phyloP scores from a whole-genome alignment of 1,140 invertebrate genomes.

The Caenorhabditis remanei region DNA sequence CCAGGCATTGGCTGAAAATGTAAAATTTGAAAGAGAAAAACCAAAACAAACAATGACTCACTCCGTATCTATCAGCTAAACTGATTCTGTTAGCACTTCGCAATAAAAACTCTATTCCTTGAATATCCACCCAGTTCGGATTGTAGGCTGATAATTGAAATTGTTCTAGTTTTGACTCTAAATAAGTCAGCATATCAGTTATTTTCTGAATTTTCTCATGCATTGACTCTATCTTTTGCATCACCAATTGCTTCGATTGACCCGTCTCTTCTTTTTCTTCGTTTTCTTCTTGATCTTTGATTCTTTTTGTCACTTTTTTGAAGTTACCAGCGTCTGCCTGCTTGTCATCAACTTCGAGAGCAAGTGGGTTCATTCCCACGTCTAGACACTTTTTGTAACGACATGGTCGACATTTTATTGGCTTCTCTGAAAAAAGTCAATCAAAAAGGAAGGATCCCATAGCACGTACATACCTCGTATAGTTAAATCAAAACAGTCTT shows the following conservation, averaged over 20 bases:
- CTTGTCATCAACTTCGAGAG: slow-evolving; percentile 14
- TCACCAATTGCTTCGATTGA: neutral
- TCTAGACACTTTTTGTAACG: slow-evolving; percentile 13
- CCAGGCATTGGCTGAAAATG: slow-evolving; percentile 23
- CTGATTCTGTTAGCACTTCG: neutral
- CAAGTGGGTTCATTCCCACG: slow-evolving; percentile 13
- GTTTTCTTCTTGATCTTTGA: neutral
- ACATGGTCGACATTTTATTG: slow-evolving; percentile 19
- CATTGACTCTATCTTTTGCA: neutral
- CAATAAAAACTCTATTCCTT: neutral
- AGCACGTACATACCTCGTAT: neutral
- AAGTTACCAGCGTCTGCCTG: neutral
- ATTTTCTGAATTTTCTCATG: neutral
- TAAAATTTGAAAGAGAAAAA: neutral
- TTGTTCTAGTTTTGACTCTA: neutral
- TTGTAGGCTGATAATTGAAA: slow-evolving; percentile 16
- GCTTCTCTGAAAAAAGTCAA: neutral
- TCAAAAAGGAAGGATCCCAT: neutral
- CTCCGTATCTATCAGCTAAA: slow-evolving; percentile 23
- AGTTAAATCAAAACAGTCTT: slow-evolving; percentile 31
- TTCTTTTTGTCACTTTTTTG: neutral
- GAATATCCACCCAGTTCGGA: neutral
- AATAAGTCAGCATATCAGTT: slow-evolving; percentile 20
- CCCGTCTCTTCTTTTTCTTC: neutral
- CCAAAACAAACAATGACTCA: neutral